Base-by-base conservation (phyloP, 2,888 invertebrate species). In the Melinopterus prodromus region DNA sequence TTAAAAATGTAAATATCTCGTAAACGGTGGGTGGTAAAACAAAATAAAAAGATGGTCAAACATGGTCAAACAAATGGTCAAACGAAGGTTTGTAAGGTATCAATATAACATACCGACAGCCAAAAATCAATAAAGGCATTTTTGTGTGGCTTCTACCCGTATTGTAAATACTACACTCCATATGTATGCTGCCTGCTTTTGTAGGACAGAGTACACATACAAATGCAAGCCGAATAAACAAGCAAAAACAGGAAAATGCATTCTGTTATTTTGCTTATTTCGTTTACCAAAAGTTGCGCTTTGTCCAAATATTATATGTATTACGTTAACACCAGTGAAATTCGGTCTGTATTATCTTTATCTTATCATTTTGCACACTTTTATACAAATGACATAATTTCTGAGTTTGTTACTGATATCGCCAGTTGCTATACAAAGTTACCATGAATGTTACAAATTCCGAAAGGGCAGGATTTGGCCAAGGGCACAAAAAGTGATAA, bases 181-280 rank as follows among this genome's bases (percentile, higher is more conserved):
- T 53, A 53, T 53, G 12, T 53, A 12, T 53, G 7, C 2, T 53
- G 53, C 12, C 9, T 53, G 53, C 53, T 53, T 53, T 53, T 7
- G 5, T 53, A 53, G 53, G 53, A 53, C 53, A 53, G 12, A 53
- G 53, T 53, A 12, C 53, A 53, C 53, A 53, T 53, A 53, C 53
- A 53, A 53, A 53, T 53, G 53, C 3, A 53, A 53, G 9, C 53
- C 53, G 53, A 53, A 53, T 53, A 53, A 53, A 53, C 53, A 53
- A 53, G 53, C 53, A 53, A 53, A 53, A 53, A 53, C 53, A 53
- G 53, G 53, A 53, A 53, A 53, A 53, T 53, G 53, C 53, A 53
- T 53, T 53, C 53, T 9, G 53, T 9, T 12, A 12, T 53, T 12
- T 7, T 12, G 53, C 53, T 7, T 53, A 7, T 7, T 7, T 53